These are phyloP conservation scores for Euwallacea fornicatus DNA, from an alignment of 1,140 invertebrate genomes.

Conservation along the genomic window DNA sequence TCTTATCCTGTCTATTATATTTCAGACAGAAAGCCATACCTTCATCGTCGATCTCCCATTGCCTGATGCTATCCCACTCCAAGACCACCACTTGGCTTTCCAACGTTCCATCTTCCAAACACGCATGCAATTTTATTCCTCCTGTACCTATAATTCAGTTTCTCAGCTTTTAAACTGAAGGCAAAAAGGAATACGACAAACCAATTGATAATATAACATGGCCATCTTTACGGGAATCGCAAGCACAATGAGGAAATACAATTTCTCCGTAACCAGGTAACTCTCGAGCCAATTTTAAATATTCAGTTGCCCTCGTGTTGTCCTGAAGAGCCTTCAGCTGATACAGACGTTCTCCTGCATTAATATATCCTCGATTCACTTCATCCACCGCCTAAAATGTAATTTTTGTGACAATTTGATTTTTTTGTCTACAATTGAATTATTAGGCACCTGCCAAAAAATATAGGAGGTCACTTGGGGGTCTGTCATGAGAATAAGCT, in stretches of 20 bases:
- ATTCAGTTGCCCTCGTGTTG: slow-evolving; percentile 82
- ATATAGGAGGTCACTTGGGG: slow-evolving; percentile 71
- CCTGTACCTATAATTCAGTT: slow-evolving; percentile 43
- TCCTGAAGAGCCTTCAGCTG: slow-evolving; percentile 95
- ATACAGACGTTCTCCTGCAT: slow-evolving; percentile 86
- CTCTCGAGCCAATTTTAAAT: slow-evolving; percentile 80
- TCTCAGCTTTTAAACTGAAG: neutral
- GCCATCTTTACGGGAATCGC: slow-evolving; percentile 89
- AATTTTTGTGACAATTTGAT: neutral
- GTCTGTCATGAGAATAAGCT: slow-evolving; percentile 68
- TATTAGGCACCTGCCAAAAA: slow-evolving; percentile 68
- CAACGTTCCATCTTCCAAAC: slow-evolving; percentile 80
- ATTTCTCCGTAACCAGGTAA: slow-evolving; percentile 90
- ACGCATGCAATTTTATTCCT: slow-evolving; percentile 84
- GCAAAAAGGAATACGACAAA: neutral
- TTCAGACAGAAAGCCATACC: slow-evolving; percentile 87
- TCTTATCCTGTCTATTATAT: slow-evolving; percentile 80
- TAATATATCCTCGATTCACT: slow-evolving; percentile 90
- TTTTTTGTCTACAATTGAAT: neutral
- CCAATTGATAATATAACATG: slow-evolving; percentile 84
- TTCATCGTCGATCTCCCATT: slow-evolving; percentile 89
- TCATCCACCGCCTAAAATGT: slow-evolving; percentile 85
- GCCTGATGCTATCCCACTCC: slow-evolving; percentile 76
- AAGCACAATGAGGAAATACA: slow-evolving; percentile 93
- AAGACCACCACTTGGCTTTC: slow-evolving; percentile 85